These are phyloP conservation scores for Pterocles gutturalis DNA, from an alignment of 2,113 vertebrate species.

Conservation along the genomic window DNA sequence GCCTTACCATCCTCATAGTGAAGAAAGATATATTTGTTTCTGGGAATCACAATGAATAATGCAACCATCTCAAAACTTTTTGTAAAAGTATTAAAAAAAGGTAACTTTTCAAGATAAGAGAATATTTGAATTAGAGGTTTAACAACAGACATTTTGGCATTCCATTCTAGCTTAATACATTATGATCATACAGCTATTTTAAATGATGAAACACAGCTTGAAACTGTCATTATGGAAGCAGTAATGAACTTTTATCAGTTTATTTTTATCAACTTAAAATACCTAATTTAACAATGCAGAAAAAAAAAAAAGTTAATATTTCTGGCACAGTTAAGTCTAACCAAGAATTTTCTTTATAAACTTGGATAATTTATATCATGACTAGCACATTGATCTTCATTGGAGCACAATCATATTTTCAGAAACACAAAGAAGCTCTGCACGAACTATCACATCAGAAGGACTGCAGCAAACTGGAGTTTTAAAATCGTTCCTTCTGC, in stretches of 20 bases:
- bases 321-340: not conserved
- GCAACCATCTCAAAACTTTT: not conserved
- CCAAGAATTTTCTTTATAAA: not conserved
- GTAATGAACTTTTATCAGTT: not conserved
- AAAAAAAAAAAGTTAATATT: not conserved
- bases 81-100: accelerated
- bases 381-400: not conserved
- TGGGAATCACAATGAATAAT: not conserved
- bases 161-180: not conserved
- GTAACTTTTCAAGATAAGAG: not conserved
- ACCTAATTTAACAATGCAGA: not conserved
- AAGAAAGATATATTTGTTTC: not conserved
- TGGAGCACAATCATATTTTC: not conserved
- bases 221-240: not conserved
- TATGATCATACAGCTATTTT: not conserved
- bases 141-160: not conserved
- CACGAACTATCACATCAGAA: not conserved
- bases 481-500: not conserved
- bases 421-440: not conserved
- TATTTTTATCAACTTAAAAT: not conserved
- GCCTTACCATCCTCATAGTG: no score
- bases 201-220: not conserved
- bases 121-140: not conserved
- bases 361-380: not conserved
- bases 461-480: not conserved